These are phyloP conservation scores for Hystrix brachyura DNA, from an alignment of 2,113 vertebrate species.

Conservation along the genomic window DNA sequence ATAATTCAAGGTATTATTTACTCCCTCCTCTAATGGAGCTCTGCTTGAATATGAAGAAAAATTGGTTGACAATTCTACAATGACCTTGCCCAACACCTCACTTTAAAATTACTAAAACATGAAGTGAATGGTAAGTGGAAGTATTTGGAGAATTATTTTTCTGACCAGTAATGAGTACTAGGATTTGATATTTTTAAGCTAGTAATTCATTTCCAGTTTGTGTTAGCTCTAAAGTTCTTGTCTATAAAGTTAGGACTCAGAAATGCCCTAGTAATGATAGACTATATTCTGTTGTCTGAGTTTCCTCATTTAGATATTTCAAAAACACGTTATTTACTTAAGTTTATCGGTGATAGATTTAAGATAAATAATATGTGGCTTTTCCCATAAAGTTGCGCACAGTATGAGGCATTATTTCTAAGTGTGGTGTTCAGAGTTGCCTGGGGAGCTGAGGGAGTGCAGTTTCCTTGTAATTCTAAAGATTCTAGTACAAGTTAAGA, in stretches of 20 bases:
- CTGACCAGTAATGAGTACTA: background rate
- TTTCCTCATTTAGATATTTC: background rate
- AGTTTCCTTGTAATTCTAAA: background rate
- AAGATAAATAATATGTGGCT: background rate
- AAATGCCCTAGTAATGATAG: background rate
- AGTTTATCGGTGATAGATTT: background rate
- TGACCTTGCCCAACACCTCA: background rate
- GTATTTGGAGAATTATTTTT: background rate
- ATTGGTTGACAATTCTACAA: background rate
- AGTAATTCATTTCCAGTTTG: background rate
- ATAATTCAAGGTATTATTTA: background rate
- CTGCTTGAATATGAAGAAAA: conserved; percentile 20
- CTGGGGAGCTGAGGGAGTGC: background rate
- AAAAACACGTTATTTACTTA: background rate
- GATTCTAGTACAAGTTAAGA: background rate
- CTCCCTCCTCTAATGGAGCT: background rate
- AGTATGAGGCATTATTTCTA: background rate
- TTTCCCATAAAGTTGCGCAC: background rate
- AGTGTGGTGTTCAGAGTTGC: background rate
- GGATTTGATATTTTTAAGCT: background rate
- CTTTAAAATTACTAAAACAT: conserved; percentile 9
- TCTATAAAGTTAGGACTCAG: background rate
- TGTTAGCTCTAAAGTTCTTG: background rate
- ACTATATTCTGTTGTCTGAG: background rate
- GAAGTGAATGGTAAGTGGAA: background rate